Evolutionary conservation across 2,113 vertebrate genomes (phyloP).

Genomic region (Gadus macrocephalus): DNA sequence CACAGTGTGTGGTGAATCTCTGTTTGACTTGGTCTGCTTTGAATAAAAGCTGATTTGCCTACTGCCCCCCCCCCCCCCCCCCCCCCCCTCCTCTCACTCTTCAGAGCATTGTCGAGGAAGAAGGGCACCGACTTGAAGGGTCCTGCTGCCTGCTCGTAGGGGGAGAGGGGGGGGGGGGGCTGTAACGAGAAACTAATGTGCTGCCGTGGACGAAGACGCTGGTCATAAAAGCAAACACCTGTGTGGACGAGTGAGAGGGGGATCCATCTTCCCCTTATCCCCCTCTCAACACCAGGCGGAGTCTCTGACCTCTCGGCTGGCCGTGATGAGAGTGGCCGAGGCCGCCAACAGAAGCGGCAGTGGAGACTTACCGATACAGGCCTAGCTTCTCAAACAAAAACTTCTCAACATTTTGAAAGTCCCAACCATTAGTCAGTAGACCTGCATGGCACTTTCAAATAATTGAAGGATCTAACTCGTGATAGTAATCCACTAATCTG

Average conservation of each 20-base stretch:
- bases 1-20: slow-evolving; percentile 75
- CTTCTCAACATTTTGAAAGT: too few relatives aligned
- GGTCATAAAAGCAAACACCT: slow-evolving; percentile 72
- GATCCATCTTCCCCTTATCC: slow-evolving; percentile 70
- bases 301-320: slow-evolving; percentile 59
- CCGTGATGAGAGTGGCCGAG: slow-evolving; percentile 52
- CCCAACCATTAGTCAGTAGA: too few relatives aligned
- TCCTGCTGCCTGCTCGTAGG: slow-evolving; percentile 59
- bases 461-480: too few relatives aligned
- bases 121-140: slow-evolving; percentile 62
- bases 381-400: too few relatives aligned
- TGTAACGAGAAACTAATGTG: neutral
- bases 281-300: slow-evolving; percentile 58
- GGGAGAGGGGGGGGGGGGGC: too few relatives aligned
- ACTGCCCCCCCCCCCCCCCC: slow-evolving; percentile 9
- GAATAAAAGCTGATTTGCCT: slow-evolving; percentile 76
- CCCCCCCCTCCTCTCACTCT: slow-evolving; percentile 51
- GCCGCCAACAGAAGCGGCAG: slow-evolving; percentile 19
- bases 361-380: too few relatives aligned
- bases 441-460: too few relatives aligned
- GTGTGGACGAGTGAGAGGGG: slow-evolving; percentile 58
- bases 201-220: slow-evolving; percentile 27
- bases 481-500: too few relatives aligned
- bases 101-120: slow-evolving; percentile 57
- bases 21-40: slow-evolving; percentile 74